Base-by-base conservation (phyloP, 2,888 invertebrate species). In the Tridacna gigas region DNA sequence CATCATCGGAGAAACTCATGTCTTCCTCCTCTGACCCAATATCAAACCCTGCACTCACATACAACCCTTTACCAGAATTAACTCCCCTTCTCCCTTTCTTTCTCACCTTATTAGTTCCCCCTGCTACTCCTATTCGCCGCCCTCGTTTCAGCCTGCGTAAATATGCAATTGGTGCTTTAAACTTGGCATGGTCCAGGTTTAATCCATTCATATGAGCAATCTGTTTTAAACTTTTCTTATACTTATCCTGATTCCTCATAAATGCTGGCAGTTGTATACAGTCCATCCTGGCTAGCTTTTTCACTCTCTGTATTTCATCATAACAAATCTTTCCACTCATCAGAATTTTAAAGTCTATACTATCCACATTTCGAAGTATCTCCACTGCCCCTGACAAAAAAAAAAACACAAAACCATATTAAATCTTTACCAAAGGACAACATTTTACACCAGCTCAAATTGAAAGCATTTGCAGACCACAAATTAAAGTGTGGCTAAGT, bases 311-410 rank as follows among this genome's bases (percentile, higher is more conserved):
- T 20, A 93, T 80, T 77, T 94, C 94, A 85, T 94, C 93, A 26
- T 88, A 83, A 79, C 94, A 93, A 25, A 94, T 86, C 81, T 93
- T 93, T 13, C 94, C 94, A 79, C 91, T 86, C 93, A 94, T 94
- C 47, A 94, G 87, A n/a, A 93, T 82, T 56, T 86, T 85, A 84
- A 94, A 94, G 86, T 94, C 94, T 45, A 94, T 94, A 60, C 90
- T 89, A 77, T 94, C 94, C 25, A 94, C 82, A 82, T 93, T 93
- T 67, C 93, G 88, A 13, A 94, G 90, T 67, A 94, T 94, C 66
- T 92, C 90, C 11, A 94, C 93, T 47, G 94, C 94, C 86, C 94
- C 94, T 94, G 88, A 20, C 77, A 74, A 22, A 28, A 15, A 60
- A 13, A 65, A 65, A 51, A 15, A 37, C 15, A 71, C 51, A 51